phyloP scores from a whole-genome alignment of 2,113 vertebrate genomes.

The Callocephalon fimbriatum region DNA sequence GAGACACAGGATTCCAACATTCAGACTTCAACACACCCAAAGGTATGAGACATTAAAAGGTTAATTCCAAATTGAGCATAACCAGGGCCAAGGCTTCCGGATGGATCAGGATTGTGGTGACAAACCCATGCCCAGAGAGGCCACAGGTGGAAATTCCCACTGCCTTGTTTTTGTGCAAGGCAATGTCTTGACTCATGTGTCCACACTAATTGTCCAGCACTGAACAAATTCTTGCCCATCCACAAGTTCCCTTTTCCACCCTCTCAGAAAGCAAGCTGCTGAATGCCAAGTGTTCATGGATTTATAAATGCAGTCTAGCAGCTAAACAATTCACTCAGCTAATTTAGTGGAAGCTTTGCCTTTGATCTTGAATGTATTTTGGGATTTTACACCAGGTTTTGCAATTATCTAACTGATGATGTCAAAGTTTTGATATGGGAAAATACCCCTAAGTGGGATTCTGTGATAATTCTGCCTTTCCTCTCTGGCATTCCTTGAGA shows the following conservation, averaged over 20 bases:
- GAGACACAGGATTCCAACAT: neutral
- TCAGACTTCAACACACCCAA: neutral
- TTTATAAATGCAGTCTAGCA: neutral
- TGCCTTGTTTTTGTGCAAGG: neutral
- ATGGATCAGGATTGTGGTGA: neutral
- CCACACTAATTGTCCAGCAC: neutral
- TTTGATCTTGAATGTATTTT: neutral
- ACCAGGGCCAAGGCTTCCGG: neutral
- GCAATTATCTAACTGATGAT: neutral
- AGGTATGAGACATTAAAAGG: neutral
- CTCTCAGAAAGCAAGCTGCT: neutral
- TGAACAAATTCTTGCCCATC: neutral
- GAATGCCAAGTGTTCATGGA: neutral
- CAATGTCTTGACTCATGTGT: neutral
- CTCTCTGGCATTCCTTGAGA: neutral
- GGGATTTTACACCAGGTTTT: neutral
- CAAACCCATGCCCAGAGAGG: neutral
- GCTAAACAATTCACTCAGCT: neutral
- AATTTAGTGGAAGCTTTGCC: neutral
- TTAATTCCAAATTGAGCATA: neutral
- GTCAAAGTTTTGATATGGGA: neutral
- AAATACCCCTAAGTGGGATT: neutral
- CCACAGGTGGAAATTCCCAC: slow-evolving; percentile 17
- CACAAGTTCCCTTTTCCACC: neutral
- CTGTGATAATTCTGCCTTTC: neutral